These are phyloP conservation scores for Drosophila lini DNA, from an alignment of 1,140 invertebrate genomes.

Conservation along the genomic window DNA sequence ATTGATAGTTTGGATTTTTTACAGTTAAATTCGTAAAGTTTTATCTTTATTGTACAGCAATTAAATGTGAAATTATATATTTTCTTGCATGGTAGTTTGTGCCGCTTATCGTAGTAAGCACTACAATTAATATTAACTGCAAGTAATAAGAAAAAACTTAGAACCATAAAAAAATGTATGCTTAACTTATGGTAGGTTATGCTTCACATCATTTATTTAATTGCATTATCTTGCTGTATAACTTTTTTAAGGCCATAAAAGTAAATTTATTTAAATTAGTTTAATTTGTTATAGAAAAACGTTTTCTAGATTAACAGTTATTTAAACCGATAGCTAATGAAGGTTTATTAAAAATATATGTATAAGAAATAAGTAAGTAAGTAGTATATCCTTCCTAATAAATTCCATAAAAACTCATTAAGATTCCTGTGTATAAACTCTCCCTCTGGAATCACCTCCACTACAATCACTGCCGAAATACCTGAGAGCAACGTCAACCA, in stretches of 20 bases:
- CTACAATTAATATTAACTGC: background rate
- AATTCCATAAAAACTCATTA: slow-evolving; percentile 33
- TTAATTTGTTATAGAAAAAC: background rate
- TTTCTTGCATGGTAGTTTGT: background rate
- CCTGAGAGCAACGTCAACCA: slow-evolving; percentile 39
- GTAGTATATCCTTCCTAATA: background rate
- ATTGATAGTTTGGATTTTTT: background rate
- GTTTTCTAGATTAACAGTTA: background rate
- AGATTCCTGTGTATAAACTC: slow-evolving; percentile 13
- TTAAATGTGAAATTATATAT: background rate
- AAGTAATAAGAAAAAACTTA: background rate
- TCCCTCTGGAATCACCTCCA: slow-evolving; percentile 3
- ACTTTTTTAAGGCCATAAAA: background rate
- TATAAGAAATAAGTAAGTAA: too few species aligned
- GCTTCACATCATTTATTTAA: slow-evolving; percentile 17
- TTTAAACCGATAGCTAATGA: background rate
- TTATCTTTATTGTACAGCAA: slow-evolving; percentile 3
- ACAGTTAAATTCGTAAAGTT: background rate
- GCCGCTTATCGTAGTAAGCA: slow-evolving; percentile 1
- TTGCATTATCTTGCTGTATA: background rate
- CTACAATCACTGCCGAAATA: slow-evolving; percentile 47
- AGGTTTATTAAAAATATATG: background rate
- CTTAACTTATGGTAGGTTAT: slow-evolving; percentile 1
- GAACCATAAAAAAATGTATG: slow-evolving; percentile 13
- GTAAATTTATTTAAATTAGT: background rate